These are phyloP conservation scores for Saturnia japonica DNA, from an alignment of 2,888 invertebrate genomes.

Conservation along the genomic window DNA sequence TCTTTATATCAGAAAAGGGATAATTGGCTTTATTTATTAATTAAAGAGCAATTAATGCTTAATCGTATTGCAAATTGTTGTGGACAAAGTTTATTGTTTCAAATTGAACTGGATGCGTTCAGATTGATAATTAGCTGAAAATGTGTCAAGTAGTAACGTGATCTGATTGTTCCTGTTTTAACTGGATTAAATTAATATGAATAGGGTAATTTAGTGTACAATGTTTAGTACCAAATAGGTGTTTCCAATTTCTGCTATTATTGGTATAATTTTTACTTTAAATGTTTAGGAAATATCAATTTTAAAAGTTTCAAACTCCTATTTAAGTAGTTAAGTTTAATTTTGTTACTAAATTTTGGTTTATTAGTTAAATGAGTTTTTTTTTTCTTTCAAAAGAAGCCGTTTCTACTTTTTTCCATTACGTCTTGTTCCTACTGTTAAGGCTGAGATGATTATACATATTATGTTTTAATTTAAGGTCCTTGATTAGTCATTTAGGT, in stretches of 20 bases:
- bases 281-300: too few species aligned
- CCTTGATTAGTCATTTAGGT: too few species aligned
- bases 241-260: too few species aligned
- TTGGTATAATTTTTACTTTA: too few species aligned
- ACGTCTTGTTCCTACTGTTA: too few species aligned
- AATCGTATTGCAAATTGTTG: not conserved
- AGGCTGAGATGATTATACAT: too few species aligned
- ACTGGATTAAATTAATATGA: not conserved
- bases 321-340: too few species aligned
- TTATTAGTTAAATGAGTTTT: not conserved
- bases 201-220: not conserved
- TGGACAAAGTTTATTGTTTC: constrained; percentile 8
- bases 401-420: too few species aligned
- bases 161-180: not conserved
- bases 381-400: not conserved
- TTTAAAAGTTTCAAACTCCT: too few species aligned
- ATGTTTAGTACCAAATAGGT: not conserved
- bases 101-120: not conserved
- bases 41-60: not conserved
- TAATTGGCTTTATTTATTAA: not conserved
- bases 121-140: not conserved
- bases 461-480: too few species aligned
- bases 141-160: not conserved
- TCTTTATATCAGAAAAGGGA: not conserved
- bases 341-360: not conserved